Evolutionary conservation across 2,797 vertebrate genomes (phyloP).

Genomic region (Siniperca undulata): DNA sequence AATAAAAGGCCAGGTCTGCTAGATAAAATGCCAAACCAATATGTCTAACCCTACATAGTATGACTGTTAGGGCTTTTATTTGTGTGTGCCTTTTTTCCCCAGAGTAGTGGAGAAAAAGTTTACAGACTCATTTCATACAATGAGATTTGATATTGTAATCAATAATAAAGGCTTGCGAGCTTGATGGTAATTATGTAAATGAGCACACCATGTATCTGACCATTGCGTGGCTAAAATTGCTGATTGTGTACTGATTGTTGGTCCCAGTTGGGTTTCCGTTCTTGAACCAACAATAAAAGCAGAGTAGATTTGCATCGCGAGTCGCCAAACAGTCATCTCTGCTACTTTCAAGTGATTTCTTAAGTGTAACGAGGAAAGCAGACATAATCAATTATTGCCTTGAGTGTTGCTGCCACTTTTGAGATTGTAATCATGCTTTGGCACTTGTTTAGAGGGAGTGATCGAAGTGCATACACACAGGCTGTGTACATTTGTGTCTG

Average conservation of each 20-base stretch:
- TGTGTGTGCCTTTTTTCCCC: neutral
- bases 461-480: neutral
- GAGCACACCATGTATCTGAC: neutral
- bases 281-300: constrained; percentile 15
- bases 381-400: constrained; percentile 34
- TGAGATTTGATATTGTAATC: constrained; percentile 25
- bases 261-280: constrained; percentile 1
- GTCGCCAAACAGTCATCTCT: neutral
- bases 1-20: constrained; percentile 70
- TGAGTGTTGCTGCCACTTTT: constrained; percentile 26
- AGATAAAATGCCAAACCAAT: constrained; percentile 67
- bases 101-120: neutral
- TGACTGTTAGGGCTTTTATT: constrained; percentile 23
- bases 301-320: neutral
- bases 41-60: constrained; percentile 35
- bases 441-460: constrained; percentile 21
- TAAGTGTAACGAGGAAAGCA: constrained; percentile 16
- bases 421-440: constrained; percentile 38
- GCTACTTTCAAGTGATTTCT: constrained; percentile 52
- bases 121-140: neutral
- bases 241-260: constrained; percentile 41
- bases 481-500: neutral
- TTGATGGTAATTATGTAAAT: constrained; percentile 32
- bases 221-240: neutral
- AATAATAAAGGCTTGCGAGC: constrained; percentile 3